Conservation (phyloP, 1,140 invertebrate species). For the Sweltsa coloradensis region DNA sequence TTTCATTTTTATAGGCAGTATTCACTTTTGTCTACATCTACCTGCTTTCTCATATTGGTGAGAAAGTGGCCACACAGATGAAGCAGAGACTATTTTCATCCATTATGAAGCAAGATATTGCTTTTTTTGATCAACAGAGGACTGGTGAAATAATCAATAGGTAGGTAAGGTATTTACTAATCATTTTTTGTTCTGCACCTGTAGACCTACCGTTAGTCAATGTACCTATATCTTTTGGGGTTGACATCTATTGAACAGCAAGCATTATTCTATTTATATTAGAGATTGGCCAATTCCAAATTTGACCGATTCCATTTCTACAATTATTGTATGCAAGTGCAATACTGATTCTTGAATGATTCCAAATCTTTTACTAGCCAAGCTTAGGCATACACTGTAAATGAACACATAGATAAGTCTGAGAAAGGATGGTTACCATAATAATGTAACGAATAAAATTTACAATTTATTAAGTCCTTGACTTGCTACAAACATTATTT, state of each 20-base stretch:
- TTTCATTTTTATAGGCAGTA: conserved; percentile 46
- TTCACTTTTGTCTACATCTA: conserved; percentile 87
- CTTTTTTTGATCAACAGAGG: conserved; percentile 81
- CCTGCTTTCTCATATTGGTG: conserved; percentile 71
- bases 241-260: not conserved
- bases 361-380: not conserved
- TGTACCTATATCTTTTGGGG: conserved; percentile 1
- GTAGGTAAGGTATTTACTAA: conserved; percentile 26
- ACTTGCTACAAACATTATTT: too few species aligned
- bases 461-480: too few species aligned
- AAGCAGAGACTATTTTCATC: conserved; percentile 70
- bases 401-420: too few species aligned
- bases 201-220: not conserved
- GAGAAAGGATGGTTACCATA: too few species aligned
- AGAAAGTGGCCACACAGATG: conserved; percentile 68
- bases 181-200: not conserved
- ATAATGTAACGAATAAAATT: too few species aligned
- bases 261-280: not conserved
- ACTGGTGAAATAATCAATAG: conserved; percentile 85
- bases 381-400: too few species aligned
- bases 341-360: too few species aligned
- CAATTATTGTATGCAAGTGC: not conserved
- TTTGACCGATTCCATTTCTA: not conserved
- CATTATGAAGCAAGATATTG: conserved; percentile 76
- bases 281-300: not conserved